Conservation (phyloP, 2,888 invertebrate genomes). For the Pegoplata infirma region DNA sequence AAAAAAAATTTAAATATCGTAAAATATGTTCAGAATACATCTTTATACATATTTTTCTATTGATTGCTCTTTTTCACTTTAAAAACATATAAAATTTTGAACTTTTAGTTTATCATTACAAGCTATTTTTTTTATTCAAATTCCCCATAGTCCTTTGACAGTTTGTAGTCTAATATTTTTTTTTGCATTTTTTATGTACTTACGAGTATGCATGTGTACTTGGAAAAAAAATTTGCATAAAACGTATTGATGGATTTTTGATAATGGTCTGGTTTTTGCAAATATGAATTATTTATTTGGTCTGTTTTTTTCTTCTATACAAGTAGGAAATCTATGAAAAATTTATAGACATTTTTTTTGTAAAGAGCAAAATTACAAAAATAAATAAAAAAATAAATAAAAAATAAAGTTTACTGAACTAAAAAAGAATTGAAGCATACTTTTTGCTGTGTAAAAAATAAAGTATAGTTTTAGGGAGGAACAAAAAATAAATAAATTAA, state of each 20-base stretch:
- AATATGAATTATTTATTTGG: slow-evolving; percentile 36
- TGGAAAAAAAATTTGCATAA: slow-evolving; percentile 31
- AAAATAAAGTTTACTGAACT: not conserved
- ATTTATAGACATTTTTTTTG: slow-evolving; percentile 10
- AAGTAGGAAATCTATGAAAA: slow-evolving; percentile 33
- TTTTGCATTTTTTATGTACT: not conserved
- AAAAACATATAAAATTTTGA: too few relatives aligned
- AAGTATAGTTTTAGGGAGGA: not conserved
- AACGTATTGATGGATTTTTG: slow-evolving; percentile 28
- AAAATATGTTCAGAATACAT: too few relatives aligned
- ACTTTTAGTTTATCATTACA: too few relatives aligned
- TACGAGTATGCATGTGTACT: too few relatives aligned
- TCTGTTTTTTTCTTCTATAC: slow-evolving; percentile 26
- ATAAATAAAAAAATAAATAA: not conserved
- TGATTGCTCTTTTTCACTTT: too few relatives aligned
- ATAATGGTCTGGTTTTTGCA: slow-evolving; percentile 26
- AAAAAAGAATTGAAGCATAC: not conserved
- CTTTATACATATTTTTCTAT: too few relatives aligned
- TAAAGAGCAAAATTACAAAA: not conserved
- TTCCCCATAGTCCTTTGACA: not conserved
- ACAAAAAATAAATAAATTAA: not conserved
- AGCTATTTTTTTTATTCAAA: not conserved
- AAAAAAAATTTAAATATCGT: too few relatives aligned
- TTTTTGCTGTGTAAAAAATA: too few relatives aligned
- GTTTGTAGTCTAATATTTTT: not conserved